Conservation (phyloP, 2,797 vertebrate species). For the Sebastes steindachneri region DNA sequence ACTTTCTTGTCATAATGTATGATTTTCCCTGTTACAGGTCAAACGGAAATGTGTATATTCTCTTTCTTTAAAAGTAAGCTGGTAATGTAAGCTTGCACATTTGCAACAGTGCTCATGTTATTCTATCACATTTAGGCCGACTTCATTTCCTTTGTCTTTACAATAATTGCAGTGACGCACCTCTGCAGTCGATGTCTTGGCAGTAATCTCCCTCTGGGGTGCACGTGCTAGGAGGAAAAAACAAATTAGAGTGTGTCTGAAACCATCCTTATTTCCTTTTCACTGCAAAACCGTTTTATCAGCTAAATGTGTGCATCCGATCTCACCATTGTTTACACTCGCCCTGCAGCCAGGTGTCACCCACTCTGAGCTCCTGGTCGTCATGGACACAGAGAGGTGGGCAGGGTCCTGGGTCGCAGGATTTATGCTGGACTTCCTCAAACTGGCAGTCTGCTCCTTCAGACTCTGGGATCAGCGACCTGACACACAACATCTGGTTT, state of each 20-base stretch:
- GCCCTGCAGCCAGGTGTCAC: constrained; percentile 88
- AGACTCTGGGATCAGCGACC: constrained; percentile 82
- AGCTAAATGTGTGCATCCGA: not conserved
- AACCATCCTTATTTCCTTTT: not conserved
- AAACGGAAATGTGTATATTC: too few relatives aligned
- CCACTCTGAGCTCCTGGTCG: constrained; percentile 75
- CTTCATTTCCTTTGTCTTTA: not conserved
- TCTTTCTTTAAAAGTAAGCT: not conserved
- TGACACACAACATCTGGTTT: constrained; percentile 38
- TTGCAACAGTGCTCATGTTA: not conserved
- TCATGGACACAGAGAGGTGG: constrained; percentile 86
- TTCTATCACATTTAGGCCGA: not conserved
- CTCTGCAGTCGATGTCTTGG: constrained; percentile 84
- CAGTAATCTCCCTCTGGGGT: constrained; percentile 90
- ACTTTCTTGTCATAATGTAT: not conserved
- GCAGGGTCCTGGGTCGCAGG: constrained; percentile 83
- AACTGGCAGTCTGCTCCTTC: constrained; percentile 79
- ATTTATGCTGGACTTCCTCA: constrained; percentile 87
- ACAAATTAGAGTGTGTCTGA: not conserved
- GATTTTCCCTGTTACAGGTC: not conserved
- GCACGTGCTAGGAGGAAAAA: constrained; percentile 82
- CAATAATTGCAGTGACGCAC: constrained; percentile 68
- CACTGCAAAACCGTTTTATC: not conserved
- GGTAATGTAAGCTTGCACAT: not conserved
- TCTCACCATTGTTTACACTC: constrained; percentile 91